phyloP scores from a whole-genome alignment of 92 coral and sea anemone genomes.

The Porites lobata region DNA sequence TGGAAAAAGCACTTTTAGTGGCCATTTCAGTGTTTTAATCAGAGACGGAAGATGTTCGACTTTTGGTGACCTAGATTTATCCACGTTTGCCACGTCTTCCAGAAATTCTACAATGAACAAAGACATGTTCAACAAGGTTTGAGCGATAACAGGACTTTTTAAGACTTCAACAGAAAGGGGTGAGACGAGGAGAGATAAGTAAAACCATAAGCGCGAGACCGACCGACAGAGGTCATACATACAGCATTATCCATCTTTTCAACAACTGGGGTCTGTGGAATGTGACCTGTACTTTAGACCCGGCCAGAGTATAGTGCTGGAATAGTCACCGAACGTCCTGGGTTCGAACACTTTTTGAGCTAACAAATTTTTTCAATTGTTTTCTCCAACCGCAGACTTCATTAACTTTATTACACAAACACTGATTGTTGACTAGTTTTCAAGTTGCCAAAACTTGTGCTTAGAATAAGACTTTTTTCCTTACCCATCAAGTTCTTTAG shows the following conservation, averaged over 20 bases:
- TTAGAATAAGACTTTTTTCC: neutral
- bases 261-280: too few relatives aligned
- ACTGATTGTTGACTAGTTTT: neutral
- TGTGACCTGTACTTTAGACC: too few relatives aligned
- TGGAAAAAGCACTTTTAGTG: constrained; percentile 85
- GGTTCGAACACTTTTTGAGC: too few relatives aligned
- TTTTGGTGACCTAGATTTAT: constrained; percentile 58
- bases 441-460: neutral
- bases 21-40: constrained; percentile 88
- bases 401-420: too few relatives aligned
- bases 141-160: neutral
- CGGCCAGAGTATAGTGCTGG: too few relatives aligned
- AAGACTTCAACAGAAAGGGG: neutral
- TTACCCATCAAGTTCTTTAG: constrained; percentile 59
- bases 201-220: too few relatives aligned
- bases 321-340: too few relatives aligned
- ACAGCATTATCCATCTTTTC: too few relatives aligned
- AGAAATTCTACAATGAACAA: constrained; percentile 59
- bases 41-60: constrained; percentile 60
- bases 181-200: too few relatives aligned
- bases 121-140: neutral
- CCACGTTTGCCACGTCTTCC: constrained; percentile 48
- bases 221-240: too few relatives aligned
- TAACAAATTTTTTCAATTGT: too few relatives aligned
- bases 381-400: too few relatives aligned